Evolutionary conservation across 2,888 invertebrate genomes (phyloP).

Genomic region (Lypha dubia): DNA sequence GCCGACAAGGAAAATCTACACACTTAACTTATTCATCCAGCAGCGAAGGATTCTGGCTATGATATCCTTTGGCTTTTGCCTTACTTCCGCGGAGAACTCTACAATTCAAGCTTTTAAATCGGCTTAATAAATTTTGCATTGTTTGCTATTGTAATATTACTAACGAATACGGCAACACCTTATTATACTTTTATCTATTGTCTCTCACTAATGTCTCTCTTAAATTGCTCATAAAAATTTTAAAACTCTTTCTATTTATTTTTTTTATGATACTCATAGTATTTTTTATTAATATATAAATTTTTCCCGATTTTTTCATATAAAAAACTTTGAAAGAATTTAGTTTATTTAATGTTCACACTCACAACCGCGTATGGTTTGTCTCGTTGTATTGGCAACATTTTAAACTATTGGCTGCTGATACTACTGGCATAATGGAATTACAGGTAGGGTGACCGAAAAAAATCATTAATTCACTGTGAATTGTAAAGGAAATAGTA

Average conservation of each 20-base stretch:
- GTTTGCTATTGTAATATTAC: too few relatives aligned
- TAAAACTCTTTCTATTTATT: background rate
- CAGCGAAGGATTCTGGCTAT: too few relatives aligned
- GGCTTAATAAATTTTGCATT: too few relatives aligned
- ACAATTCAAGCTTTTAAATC: too few relatives aligned
- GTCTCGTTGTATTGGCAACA: background rate
- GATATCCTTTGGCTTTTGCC: too few relatives aligned
- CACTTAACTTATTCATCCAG: too few relatives aligned
- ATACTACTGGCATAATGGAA: slow-evolving; percentile 7
- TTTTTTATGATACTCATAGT: slow-evolving; percentile 18
- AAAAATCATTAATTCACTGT: background rate
- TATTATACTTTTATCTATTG: slow-evolving; percentile 10
- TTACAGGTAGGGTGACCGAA: background rate
- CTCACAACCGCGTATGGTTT: slow-evolving; percentile 1
- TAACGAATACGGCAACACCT: background rate
- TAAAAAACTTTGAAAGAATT: background rate
- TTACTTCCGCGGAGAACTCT: too few relatives aligned
- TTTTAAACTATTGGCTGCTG: background rate
- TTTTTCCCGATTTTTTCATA: slow-evolving; percentile 38
- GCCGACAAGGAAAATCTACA: too few relatives aligned
- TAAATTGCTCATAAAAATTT: background rate
- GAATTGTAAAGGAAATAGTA: too few relatives aligned
- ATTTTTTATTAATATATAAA: background rate
- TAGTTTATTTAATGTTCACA: background rate
- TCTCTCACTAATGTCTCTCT: background rate